Evolutionary conservation across 23 tunicate genomes (phyloP), one percentile per base, ranked within the genome.

Genomic region (Trididemnum clinides): DNA sequence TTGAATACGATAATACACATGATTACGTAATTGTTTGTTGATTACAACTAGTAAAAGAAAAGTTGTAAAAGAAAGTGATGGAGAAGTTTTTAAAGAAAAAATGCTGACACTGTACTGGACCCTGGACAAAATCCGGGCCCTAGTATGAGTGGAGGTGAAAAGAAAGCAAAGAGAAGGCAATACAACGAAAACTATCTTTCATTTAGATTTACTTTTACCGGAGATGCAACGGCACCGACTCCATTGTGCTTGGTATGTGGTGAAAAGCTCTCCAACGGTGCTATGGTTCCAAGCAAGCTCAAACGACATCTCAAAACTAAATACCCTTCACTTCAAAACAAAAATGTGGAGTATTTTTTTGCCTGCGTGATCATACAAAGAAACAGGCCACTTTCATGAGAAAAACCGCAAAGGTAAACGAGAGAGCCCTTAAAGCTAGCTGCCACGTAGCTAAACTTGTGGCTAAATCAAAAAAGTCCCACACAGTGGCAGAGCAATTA

Each of bases 241-340:
- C 85, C 85, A 62, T 81, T 81, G 69, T 81, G 72, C 69, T 81
- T 81, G 85, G 69, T 81, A 62, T 81, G 85, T 81, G 72, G 85
- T 34, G 69, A 81, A 59, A 59, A 81, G 57, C 72, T 81, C 27
- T 81, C 28, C 85, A 81, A 81, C 85, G 32, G 85, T 59, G 85
- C 85, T 35, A 81, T 81, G 85, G 85, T 59, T 59, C 72, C 85
- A 81, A 51, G 64, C 72, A 81, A 81, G 85, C 85, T 81, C 28
- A 57, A 81, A 51, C 85, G 51, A 25, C 72, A 81, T 81, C 57
- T 81, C 51, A 73, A 81, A 81, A 81, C 85, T 36, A 81, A 81
- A 30, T 73, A 81, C 85, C 87, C 78, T 33, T 83, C 87, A 38
- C 65, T 69, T 28, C 15, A 66, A 39, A 69, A 83, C 78, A 66